phyloP scores from a whole-genome alignment of 2,113 vertebrate species.

The Petrocephalus microphthalmus region DNA sequence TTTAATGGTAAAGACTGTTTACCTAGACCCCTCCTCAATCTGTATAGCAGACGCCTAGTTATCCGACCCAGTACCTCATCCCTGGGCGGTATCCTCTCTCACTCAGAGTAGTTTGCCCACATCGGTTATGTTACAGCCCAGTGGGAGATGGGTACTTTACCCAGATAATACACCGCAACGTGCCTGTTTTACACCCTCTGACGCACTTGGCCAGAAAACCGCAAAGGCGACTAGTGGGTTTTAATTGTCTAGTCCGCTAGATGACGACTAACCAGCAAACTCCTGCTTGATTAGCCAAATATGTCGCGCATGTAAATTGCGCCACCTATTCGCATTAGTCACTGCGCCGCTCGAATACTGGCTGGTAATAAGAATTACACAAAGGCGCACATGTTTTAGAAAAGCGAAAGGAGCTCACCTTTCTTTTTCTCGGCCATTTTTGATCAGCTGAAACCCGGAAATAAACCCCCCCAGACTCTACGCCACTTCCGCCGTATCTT shows the following conservation, averaged over 20 bases:
- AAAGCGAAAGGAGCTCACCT: slow-evolving; percentile 27
- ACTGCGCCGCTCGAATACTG: neutral
- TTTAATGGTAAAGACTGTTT: neutral
- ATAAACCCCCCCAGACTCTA: neutral
- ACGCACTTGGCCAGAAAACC: neutral
- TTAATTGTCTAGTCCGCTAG: no score
- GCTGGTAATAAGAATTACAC: neutral
- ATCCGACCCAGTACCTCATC: neutral
- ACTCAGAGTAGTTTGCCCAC: neutral
- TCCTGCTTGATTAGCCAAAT: neutral
- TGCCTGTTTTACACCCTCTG: neutral
- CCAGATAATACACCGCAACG: neutral
- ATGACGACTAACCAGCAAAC: neutral
- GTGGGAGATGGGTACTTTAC: neutral
- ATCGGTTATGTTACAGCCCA: neutral
- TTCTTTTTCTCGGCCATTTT: slow-evolving; percentile 40
- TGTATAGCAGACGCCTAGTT: neutral
- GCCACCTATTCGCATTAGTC: neutral
- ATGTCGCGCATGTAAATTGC: neutral
- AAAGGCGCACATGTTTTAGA: neutral
- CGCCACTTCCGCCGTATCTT: neutral
- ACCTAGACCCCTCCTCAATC: neutral
- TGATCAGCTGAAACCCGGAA: neutral
- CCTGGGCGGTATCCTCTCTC: neutral
- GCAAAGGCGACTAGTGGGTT: neutral